Evolutionary conservation across 2,888 invertebrate genomes (phyloP).

Genomic region (Dynastes grantii): DNA sequence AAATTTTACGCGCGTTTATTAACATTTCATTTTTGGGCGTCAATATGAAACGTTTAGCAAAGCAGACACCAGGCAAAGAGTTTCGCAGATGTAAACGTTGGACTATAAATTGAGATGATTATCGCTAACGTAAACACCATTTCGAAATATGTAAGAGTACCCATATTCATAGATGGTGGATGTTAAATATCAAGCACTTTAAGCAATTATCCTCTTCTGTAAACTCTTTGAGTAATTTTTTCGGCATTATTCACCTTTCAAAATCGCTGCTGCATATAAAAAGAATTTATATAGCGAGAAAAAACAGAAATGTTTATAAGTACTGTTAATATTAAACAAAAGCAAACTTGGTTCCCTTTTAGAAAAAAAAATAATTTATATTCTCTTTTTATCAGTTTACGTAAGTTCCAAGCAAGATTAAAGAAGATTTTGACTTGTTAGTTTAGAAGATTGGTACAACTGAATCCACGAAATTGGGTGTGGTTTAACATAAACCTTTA

Average conservation of each 20-base stretch:
- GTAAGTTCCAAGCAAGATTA: not conserved
- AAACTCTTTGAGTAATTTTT: conserved; percentile 17
- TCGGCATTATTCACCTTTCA: not conserved
- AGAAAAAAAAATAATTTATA: too few species aligned
- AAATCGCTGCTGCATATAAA: not conserved
- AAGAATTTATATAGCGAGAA: not conserved
- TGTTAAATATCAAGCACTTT: conserved; percentile 18
- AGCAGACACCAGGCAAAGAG: not conserved
- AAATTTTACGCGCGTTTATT: conserved; percentile 14
- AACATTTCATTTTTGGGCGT: conserved; percentile 30
- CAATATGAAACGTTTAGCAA: conserved; percentile 8
- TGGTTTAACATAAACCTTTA: too few species aligned
- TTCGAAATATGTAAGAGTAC: not conserved
- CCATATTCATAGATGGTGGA: not conserved
- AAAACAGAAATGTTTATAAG: conserved; percentile 20
- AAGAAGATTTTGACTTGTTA: too few species aligned
- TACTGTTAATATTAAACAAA: conserved; percentile 1
- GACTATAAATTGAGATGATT: conserved; percentile 21
- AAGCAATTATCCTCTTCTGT: not conserved
- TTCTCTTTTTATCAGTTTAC: too few species aligned
- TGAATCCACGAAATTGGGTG: too few species aligned
- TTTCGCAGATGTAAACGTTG: conserved; percentile 6
- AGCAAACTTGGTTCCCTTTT: not conserved
- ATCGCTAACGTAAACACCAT: conserved; percentile 6
- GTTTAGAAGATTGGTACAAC: too few species aligned